These are phyloP conservation scores for Elegia similella DNA, from an alignment of 2,888 invertebrate species.

Conservation along the genomic window DNA sequence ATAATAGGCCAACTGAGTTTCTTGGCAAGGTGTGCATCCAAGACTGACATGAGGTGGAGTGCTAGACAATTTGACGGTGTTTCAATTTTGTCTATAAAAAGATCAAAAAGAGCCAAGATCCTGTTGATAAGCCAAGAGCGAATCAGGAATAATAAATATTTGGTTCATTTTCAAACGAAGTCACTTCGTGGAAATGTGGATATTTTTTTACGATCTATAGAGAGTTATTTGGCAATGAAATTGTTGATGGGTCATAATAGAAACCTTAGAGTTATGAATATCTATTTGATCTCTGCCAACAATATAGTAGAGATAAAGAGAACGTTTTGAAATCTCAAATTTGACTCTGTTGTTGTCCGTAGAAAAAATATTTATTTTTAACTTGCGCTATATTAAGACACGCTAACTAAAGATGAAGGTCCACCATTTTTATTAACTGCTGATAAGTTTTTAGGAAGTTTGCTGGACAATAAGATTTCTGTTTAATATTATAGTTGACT, in stretches of 20 bases:
- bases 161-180: background rate
- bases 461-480: too few species aligned
- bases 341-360: too few species aligned
- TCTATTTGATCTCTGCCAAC: background rate
- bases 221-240: background rate
- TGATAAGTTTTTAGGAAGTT: too few species aligned
- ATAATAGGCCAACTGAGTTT: slow-evolving; percentile 16
- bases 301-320: background rate
- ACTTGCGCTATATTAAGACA: too few species aligned
- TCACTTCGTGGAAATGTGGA: background rate
- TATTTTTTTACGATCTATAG: background rate
- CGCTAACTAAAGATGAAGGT: too few species aligned
- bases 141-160: background rate
- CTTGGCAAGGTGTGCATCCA: slow-evolving; percentile 3
- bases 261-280: background rate
- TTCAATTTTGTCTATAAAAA: background rate
- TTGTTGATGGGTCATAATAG: background rate
- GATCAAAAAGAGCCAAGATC: slow-evolving; percentile 5
- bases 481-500: too few species aligned
- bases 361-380: too few species aligned
- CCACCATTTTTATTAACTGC: too few species aligned
- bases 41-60: slow-evolving; percentile 5
- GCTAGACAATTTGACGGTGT: slow-evolving; percentile 12
- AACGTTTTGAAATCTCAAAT: too few species aligned
- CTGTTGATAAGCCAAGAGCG: background rate